Evolutionary conservation across 1,140 invertebrate genomes (phyloP).

Genomic region (Pseudachorutes palmiensis): DNA sequence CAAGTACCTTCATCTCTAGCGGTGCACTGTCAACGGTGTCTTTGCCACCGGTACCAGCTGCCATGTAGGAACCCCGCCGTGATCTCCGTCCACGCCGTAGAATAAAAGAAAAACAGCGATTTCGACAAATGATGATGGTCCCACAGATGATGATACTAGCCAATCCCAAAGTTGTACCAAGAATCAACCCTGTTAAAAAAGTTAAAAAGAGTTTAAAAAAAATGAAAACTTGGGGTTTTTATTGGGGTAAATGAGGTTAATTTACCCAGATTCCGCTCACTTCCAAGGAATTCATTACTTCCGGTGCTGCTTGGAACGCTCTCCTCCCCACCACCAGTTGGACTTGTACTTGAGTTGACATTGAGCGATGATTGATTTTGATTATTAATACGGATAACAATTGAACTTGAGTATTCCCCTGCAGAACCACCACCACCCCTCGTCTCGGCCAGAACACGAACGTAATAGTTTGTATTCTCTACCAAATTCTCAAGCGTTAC

Average conservation of each 20-base stretch:
- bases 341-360: slow-evolving; percentile 3
- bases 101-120: slow-evolving; percentile 9
- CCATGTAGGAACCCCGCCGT: background rate
- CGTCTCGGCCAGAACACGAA: slow-evolving; percentile 8
- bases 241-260: background rate
- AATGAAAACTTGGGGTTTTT: background rate
- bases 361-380: slow-evolving; percentile 9
- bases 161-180: slow-evolving; percentile 2
- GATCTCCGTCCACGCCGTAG: background rate
- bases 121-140: slow-evolving; percentile 2
- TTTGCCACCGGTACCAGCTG: background rate
- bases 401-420: slow-evolving; percentile 9
- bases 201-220: background rate
- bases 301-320: background rate
- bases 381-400: slow-evolving; percentile 8
- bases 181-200: slow-evolving; percentile 12
- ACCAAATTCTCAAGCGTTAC: slow-evolving; percentile 1
- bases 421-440: background rate
- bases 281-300: background rate
- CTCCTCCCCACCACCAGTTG: background rate
- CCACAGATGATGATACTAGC: slow-evolving; percentile 10
- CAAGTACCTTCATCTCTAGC: slow-evolving; percentile 7
- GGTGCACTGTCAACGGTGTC: slow-evolving; percentile 15
- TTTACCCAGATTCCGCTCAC: background rate
- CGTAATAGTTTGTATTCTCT: slow-evolving; percentile 8